These are phyloP conservation scores for Anniella stebbinsi DNA, from an alignment of 2,797 vertebrate genomes.

Conservation along the genomic window DNA sequence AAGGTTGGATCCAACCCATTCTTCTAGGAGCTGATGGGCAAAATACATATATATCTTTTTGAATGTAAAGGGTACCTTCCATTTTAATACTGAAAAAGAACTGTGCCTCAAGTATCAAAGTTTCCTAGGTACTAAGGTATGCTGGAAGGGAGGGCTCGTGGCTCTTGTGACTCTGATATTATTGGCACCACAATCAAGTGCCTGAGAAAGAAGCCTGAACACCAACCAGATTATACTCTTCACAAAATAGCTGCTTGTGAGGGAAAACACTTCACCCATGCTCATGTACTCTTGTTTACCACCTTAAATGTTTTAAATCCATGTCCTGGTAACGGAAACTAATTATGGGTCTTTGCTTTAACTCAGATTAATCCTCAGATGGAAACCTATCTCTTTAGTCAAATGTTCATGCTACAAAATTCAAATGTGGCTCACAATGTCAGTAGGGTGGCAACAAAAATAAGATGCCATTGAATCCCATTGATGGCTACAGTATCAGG, in stretches of 20 bases:
- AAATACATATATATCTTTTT: too few species aligned
- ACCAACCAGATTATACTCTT: neutral
- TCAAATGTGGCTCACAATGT: neutral
- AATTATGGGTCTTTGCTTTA: neutral
- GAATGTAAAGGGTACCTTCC: too few species aligned
- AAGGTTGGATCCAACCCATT: too few species aligned
- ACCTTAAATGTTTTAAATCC: neutral
- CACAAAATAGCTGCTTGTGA: neutral
- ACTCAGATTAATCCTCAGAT: neutral
- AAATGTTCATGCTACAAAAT: neutral
- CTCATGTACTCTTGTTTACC: neutral
- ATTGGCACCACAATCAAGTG: neutral
- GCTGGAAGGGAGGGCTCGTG: neutral
- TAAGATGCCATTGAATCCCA: constrained; percentile 18
- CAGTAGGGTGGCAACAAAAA: neutral
- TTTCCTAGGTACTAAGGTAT: neutral
- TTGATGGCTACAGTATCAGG: constrained; percentile 35
- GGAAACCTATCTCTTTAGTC: neutral
- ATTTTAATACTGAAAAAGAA: too few species aligned
- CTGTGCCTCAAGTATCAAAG: too few species aligned
- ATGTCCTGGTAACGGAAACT: neutral
- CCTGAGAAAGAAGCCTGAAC: too few species aligned
- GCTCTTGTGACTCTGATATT: neutral
- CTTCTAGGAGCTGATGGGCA: too few species aligned
- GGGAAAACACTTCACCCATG: neutral